Conservation (phyloP, 2,888 invertebrate genomes). For the Megastigmus dorsalis region DNA sequence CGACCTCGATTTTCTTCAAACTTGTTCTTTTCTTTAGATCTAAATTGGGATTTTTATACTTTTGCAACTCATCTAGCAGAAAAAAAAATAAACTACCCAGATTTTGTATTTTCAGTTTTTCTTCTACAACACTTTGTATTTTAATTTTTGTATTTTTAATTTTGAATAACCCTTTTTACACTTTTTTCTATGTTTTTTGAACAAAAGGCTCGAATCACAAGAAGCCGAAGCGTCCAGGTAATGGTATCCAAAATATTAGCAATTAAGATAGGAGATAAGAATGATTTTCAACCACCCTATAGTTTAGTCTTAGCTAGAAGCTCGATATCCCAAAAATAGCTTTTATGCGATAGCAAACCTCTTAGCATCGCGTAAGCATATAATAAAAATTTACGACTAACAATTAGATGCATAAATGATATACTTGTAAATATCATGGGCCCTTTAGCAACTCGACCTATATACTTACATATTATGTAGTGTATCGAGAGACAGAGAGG, state of each 20-base stretch:
- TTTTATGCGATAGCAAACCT: slow-evolving; percentile 20
- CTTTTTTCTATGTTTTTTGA: slow-evolving; percentile 52
- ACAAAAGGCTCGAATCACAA: slow-evolving; percentile 46
- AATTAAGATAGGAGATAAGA: slow-evolving; percentile 37
- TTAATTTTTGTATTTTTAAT: slow-evolving; percentile 14
- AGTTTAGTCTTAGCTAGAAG: slow-evolving; percentile 48
- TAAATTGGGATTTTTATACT: neutral
- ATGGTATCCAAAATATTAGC: slow-evolving; percentile 41
- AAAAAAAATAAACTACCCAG: no score
- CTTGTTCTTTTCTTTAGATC: neutral
- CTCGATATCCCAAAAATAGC: slow-evolving; percentile 32
- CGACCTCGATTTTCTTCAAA: no score
- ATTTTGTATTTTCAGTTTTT: slow-evolving; percentile 10
- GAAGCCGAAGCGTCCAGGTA: slow-evolving; percentile 52
- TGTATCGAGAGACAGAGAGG: neutral
- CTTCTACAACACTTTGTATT: neutral
- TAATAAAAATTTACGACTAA: slow-evolving; percentile 21
- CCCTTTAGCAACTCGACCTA: slow-evolving; percentile 29
- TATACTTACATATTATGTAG: neutral
- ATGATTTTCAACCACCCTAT: slow-evolving; percentile 55
- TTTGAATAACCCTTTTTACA: neutral
- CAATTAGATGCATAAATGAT: slow-evolving; percentile 37
- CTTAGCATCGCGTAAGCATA: slow-evolving; percentile 28
- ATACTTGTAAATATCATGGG: slow-evolving; percentile 44
- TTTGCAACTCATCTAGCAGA: no score